Evolutionary conservation across 2,113 vertebrate species (phyloP).

Genomic region (Anolis sagrei): DNA sequence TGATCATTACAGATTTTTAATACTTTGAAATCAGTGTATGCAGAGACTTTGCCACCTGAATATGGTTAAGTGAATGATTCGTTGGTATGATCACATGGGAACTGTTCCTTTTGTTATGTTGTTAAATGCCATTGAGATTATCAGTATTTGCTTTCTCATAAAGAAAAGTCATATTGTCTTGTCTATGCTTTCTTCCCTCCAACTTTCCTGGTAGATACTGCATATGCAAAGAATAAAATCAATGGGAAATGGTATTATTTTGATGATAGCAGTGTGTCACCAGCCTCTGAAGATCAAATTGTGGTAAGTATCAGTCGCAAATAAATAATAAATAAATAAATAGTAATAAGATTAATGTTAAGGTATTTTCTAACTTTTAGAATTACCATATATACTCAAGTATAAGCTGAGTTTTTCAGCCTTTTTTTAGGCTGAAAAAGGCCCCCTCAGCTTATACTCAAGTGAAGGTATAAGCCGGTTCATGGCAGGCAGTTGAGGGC

Average conservation of each 20-base stretch:
- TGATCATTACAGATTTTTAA: not conserved
- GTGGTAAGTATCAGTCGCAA: slow-evolving; percentile 89
- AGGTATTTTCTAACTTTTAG: not conserved
- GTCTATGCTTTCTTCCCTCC: not conserved
- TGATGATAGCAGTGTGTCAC: slow-evolving; percentile 95
- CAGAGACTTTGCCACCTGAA: not conserved
- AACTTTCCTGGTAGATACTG: slow-evolving; percentile 85
- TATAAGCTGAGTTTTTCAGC: too few species aligned
- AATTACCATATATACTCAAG: too few species aligned
- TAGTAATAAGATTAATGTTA: not conserved
- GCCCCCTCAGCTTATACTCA: too few species aligned
- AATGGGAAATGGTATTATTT: slow-evolving; percentile 98
- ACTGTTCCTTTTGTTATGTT: not conserved
- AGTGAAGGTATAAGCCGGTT: too few species aligned
- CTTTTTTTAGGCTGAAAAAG: too few species aligned
- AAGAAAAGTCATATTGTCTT: slow-evolving; percentile 12
- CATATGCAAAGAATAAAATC: slow-evolving; percentile 95
- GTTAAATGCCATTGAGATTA: not conserved
- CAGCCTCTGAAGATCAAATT: slow-evolving; percentile 94
- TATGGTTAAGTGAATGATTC: not conserved
- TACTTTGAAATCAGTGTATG: not conserved
- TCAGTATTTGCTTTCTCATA: not conserved
- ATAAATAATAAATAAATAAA: too few species aligned
- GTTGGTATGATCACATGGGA: not conserved
- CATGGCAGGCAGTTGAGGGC: too few species aligned